Evolutionary conservation across 2,797 vertebrate genomes (phyloP), one percentile per base, ranked within the genome.

Genomic region (Nyctibius grandis): DNA sequence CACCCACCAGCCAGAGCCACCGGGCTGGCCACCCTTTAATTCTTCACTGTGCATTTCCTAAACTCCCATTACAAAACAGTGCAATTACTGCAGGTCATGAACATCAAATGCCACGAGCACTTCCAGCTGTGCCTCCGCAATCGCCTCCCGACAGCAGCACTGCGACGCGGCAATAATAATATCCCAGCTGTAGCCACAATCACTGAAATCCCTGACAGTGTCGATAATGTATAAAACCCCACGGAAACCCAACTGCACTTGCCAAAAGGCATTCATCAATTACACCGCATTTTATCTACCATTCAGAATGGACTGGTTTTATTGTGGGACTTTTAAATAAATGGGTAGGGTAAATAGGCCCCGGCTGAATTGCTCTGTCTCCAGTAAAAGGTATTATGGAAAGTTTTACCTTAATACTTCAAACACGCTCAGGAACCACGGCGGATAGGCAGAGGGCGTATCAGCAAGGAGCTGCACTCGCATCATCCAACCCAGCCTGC

Each of bases 101-200:
- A 97, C 97, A 97, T 96, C 96, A 98, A 98, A 97, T 97, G 96
- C 97, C 97, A 98, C 86, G 54, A 93, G 97, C 94, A 82, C 89
- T 95, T 97, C 97, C 98, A 96, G 97, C 98, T 98, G 97, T 95
- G 98, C 97, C 92, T 91, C 97, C 6, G 94, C 96, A 98, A 97
- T 95, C 96, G 94, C 95, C 95, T 97, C 96, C 96, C 78, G 31
- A 95, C 94, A 97, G 97, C 97, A 97, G 93, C 92, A 88, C 81
- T 89, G 93, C 97, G 97, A 96, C 97, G 96, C 90, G n/a, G 96
- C 73, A 95, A 98, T 97, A 98, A 98, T 91, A 97, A 97, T 60
- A 97, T 93, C 97, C 97, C 98, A 98, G 97, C 97, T 98, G 98
- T 79, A 97, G 95, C 95, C 96, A 97, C 97, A 98, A 96, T 97